These are phyloP conservation scores for Ptychadena robeensis DNA, from an alignment of 2,797 vertebrate species.

Conservation along the genomic window DNA sequence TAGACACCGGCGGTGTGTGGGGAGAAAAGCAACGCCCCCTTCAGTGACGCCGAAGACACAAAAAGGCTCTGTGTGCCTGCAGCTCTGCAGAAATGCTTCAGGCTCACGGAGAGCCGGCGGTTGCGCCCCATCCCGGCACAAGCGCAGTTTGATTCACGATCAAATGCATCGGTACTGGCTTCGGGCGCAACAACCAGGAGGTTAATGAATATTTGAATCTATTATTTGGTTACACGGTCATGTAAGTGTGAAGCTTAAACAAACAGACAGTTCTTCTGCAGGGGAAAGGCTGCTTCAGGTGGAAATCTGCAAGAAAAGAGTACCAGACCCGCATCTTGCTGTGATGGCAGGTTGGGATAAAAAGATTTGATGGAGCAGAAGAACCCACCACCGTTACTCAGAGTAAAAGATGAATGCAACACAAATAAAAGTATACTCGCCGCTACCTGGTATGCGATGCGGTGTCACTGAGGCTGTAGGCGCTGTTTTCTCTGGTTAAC, in stretches of 20 bases:
- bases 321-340: background rate
- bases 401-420: background rate
- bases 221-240: no score
- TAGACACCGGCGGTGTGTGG: no score
- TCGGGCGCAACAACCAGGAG: no score
- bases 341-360: conserved; percentile 5
- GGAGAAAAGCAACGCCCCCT: no score
- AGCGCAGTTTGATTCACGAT: no score
- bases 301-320: conserved; percentile 10
- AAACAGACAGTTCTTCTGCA: background rate
- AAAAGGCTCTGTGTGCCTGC: no score
- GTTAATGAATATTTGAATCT: no score
- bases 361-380: conserved; percentile 13
- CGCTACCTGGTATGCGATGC: conserved; percentile 88
- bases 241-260: background rate
- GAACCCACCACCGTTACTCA: conserved; percentile 39
- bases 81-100: no score
- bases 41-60: no score
- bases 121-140: no score
- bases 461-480: conserved; percentile 83
- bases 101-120: no score
- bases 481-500: conserved; percentile 81
- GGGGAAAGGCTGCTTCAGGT: background rate
- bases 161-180: no score
- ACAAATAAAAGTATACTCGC: background rate